Evolutionary conservation across 2,113 vertebrate genomes (phyloP).

Genomic region (Aphyosemion australe): DNA sequence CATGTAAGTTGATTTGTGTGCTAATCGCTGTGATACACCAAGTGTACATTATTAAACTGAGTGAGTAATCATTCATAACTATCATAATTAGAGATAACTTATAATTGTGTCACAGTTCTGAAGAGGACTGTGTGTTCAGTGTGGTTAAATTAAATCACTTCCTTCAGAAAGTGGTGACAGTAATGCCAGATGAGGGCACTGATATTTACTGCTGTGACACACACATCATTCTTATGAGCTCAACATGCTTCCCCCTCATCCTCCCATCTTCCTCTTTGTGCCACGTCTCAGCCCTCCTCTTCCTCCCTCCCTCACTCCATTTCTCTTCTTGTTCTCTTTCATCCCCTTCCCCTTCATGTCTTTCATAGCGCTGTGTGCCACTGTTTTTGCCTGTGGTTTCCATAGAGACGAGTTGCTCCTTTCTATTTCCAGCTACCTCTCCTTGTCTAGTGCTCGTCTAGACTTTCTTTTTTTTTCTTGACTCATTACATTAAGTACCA

Average conservation of each 20-base stretch:
- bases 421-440: constrained; percentile 78
- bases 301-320: background rate
- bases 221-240: constrained; percentile 28
- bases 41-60: background rate
- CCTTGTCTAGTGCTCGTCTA: constrained; percentile 65
- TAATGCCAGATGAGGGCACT: constrained; percentile 43
- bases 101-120: constrained; percentile 7
- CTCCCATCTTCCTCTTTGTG: constrained; percentile 7
- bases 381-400: constrained; percentile 78
- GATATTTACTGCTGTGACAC: constrained; percentile 40
- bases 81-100: constrained; percentile 18
- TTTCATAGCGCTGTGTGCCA: constrained; percentile 60
- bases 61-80: background rate
- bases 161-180: constrained; percentile 42
- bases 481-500: constrained; percentile 49
- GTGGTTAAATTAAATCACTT: constrained; percentile 51
- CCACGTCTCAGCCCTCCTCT: constrained; percentile 7
- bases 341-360: constrained; percentile 71
- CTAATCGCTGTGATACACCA: background rate
- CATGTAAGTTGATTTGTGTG: background rate
- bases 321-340: constrained; percentile 46
- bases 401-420: constrained; percentile 81
- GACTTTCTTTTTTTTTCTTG: constrained; percentile 32
- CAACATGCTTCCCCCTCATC: constrained; percentile 10
- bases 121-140: constrained; percentile 25